Evolutionary conservation across 2,797 vertebrate species (phyloP).

Genomic region (Gobionotothen gibberifrons): DNA sequence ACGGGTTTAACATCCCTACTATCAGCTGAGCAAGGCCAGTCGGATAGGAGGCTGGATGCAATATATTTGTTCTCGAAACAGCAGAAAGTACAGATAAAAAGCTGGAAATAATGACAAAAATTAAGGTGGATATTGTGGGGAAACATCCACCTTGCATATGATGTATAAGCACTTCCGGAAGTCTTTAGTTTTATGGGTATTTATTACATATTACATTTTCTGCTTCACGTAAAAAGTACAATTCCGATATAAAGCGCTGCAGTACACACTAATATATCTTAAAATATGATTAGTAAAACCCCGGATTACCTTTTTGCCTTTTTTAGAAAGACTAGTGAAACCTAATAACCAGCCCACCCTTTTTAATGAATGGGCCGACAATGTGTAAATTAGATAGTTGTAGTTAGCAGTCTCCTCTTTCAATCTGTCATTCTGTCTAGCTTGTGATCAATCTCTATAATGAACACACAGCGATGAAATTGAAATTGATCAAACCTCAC

Average conservation of each 20-base stretch:
- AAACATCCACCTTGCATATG: too few species aligned
- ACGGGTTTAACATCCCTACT: background rate
- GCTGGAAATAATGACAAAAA: background rate
- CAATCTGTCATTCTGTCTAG: background rate
- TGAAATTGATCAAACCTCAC: too few species aligned
- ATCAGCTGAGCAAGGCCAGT: background rate
- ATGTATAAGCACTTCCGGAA: too few species aligned
- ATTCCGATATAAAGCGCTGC: background rate
- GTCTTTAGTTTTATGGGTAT: background rate
- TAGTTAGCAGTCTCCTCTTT: too few species aligned
- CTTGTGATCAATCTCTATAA: background rate
- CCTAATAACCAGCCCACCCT: background rate
- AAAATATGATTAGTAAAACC: background rate
- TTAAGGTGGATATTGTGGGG: background rate
- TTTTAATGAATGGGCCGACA: background rate
- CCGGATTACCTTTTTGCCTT: too few species aligned
- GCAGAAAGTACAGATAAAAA: background rate
- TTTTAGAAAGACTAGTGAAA: background rate
- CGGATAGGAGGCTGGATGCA: background rate
- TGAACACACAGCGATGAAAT: background rate
- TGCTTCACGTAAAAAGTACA: background rate
- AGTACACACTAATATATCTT: background rate
- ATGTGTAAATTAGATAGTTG: too few species aligned
- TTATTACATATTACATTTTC: background rate
- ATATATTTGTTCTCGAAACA: background rate